These are phyloP conservation scores for Sus cebifrons DNA, from an alignment of 2,797 vertebrate species.

Conservation along the genomic window DNA sequence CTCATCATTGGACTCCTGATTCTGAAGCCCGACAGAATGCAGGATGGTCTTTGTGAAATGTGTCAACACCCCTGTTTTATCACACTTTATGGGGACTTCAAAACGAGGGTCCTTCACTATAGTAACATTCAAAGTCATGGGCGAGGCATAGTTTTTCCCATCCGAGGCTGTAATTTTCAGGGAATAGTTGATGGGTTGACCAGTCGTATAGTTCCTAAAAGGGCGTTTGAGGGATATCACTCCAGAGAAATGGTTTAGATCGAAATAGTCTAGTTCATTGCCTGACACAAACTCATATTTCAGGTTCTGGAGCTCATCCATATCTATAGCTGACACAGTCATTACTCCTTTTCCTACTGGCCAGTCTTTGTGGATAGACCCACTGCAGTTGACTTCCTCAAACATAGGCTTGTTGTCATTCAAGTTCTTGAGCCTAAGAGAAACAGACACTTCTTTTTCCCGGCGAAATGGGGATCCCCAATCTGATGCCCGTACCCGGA, in stretches of 20 bases:
- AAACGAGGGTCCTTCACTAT: constrained; percentile 90
- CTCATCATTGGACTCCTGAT: constrained; percentile 89
- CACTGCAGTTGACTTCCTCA: constrained; percentile 95
- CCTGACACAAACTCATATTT: constrained; percentile 94
- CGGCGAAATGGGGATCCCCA: constrained; percentile 96
- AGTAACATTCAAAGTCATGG: constrained; percentile 93
- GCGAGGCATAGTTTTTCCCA: constrained; percentile 93
- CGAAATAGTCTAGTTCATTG: constrained; percentile 94
- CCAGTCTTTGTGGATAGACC: constrained; percentile 93
- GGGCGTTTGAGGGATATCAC: constrained; percentile 92
- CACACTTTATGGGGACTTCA: constrained; percentile 91
- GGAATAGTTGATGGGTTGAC: constrained; percentile 89
- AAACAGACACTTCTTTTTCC: constrained; percentile 94
- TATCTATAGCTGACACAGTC: constrained; percentile 95
- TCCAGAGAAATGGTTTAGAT: constrained; percentile 94
- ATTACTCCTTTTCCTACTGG: constrained; percentile 91
- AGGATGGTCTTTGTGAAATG: constrained; percentile 95
- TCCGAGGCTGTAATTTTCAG: constrained; percentile 95
- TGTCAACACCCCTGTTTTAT: constrained; percentile 94
- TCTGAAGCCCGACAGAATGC: constrained; percentile 93
- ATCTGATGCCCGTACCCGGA: constrained; percentile 96
- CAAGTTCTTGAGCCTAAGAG: constrained; percentile 95
- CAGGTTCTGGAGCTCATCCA: constrained; percentile 96
- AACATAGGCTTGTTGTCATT: constrained; percentile 97
- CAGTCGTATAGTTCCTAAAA: constrained; percentile 86